These are phyloP conservation scores for Xestia sexstrigata DNA, from an alignment of 2,888 invertebrate species.

Conservation along the genomic window DNA sequence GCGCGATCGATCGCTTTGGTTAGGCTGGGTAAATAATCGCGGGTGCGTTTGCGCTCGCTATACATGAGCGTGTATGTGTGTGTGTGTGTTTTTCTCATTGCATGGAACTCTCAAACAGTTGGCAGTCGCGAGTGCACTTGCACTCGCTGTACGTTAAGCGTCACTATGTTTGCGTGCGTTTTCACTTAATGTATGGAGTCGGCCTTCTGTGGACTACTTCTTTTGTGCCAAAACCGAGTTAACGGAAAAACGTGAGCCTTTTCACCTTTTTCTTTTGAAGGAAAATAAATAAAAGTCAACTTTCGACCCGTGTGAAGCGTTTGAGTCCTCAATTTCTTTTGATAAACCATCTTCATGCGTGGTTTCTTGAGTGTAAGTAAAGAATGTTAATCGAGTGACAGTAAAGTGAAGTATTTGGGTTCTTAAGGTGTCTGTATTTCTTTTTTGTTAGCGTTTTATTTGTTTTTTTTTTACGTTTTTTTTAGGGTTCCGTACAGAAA, in stretches of 20 bases:
- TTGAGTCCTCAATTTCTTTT: constrained; percentile 42
- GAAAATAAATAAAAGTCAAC: constrained; percentile 48
- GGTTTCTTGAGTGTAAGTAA: constrained; percentile 36
- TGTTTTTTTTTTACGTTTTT: background rate
- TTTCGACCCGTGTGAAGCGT: constrained; percentile 44
- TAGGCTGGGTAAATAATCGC: background rate
- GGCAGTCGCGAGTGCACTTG: background rate
- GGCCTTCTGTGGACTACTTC: background rate
- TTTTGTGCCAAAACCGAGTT: constrained; percentile 42
- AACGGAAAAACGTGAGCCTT: constrained; percentile 64
- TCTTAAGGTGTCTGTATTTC: background rate
- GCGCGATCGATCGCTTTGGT: background rate
- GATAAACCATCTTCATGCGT: constrained; percentile 49
- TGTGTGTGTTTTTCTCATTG: background rate
- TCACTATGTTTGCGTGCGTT: background rate
- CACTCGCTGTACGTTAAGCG: background rate
- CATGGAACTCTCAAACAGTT: background rate
- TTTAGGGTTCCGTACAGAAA: too few relatives aligned
- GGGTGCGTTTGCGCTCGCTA: background rate
- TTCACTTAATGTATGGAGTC: background rate
- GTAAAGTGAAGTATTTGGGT: constrained; percentile 4
- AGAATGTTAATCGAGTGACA: constrained; percentile 39
- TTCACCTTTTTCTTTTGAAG: constrained; percentile 58
- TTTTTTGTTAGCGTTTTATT: background rate
- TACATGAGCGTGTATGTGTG: too few relatives aligned